A percentile compares a stretch with the other conserved stretches of the same genome.
Conservation (phyloP, 23 tunicate species). For the Corella eumyota region DNA sequence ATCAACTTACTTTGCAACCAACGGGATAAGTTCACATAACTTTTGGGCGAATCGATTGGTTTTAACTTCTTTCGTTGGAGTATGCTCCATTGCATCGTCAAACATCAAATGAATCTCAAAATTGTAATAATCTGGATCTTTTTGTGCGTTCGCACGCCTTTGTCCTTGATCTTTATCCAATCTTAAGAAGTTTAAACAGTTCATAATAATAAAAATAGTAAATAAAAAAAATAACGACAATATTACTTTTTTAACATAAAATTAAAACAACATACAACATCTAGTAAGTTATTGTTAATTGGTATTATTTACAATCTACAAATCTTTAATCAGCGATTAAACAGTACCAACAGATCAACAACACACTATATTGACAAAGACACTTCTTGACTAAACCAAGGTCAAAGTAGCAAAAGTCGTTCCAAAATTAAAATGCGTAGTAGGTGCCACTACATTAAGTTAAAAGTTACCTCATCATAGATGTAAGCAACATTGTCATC, state of each 20-base stretch:
- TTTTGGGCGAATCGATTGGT: slow-evolving; percentile 63
- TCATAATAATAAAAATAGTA: too few relatives aligned
- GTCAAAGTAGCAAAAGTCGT: too few relatives aligned
- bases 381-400: too few relatives aligned
- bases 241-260: too few relatives aligned
- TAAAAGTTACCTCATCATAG: slow-evolving; percentile 97
- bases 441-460: too few relatives aligned
- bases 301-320: too few relatives aligned
- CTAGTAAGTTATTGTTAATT: too few relatives aligned
- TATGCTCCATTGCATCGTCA: slow-evolving; percentile 76
- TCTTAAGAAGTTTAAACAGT: slow-evolving; percentile 28
- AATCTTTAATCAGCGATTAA: too few relatives aligned
- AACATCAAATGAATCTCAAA: slow-evolving; percentile 86
- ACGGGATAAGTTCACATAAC: slow-evolving; percentile 45
- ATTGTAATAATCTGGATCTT: slow-evolving; percentile 67
- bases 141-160: slow-evolving; percentile 32
- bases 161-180: slow-evolving; percentile 71
- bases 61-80: slow-evolving; percentile 16
- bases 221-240: not conserved
- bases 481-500: slow-evolving; percentile 91
- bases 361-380: too few relatives aligned
- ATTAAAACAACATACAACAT: too few relatives aligned
- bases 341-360: too few relatives aligned
- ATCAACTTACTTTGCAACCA: slow-evolving; percentile 92
- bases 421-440: too few relatives aligned